These are phyloP conservation scores for Holocentrus rufus DNA, from an alignment of 2,797 vertebrate genomes.

Conservation along the genomic window DNA sequence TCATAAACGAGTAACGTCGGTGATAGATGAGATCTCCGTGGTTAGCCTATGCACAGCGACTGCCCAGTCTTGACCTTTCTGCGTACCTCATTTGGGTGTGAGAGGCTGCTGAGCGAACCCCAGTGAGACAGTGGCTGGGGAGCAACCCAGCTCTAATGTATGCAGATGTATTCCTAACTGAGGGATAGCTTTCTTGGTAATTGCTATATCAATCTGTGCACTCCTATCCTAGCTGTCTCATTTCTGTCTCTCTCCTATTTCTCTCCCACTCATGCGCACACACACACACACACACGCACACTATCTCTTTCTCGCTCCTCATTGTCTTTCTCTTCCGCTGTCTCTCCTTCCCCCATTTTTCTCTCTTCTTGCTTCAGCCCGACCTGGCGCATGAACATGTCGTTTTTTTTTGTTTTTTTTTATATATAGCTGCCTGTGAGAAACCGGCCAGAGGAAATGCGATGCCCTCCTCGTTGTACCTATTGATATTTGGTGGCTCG, in stretches of 20 bases:
- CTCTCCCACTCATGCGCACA: conserved; percentile 22
- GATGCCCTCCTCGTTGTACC: conserved; percentile 27
- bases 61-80: conserved; percentile 62
- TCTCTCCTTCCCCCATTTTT: conserved; percentile 27
- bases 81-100: conserved; percentile 50
- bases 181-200: conserved; percentile 80
- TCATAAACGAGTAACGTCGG: conserved; percentile 41
- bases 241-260: conserved; percentile 65
- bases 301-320: conserved; percentile 14
- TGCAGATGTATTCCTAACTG: conserved; percentile 82
- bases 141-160: conserved; percentile 76
- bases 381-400: conserved; percentile 43
- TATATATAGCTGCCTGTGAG: conserved; percentile 39
- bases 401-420: conserved; percentile 46
- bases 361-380: conserved; percentile 50
- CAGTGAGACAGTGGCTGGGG: conserved; percentile 64
- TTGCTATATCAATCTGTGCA: conserved; percentile 83
- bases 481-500: conserved; percentile 29
- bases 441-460: conserved; percentile 37
- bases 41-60: conserved; percentile 38
- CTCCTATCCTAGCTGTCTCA: conserved; percentile 73
- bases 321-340: conserved; percentile 15
- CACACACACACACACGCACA: conserved; percentile 8
- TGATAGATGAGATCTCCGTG: conserved; percentile 45
- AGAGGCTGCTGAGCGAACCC: conserved; percentile 53